Conservation (phyloP, 2,888 invertebrate species). For the Cepaea hortensis region DNA sequence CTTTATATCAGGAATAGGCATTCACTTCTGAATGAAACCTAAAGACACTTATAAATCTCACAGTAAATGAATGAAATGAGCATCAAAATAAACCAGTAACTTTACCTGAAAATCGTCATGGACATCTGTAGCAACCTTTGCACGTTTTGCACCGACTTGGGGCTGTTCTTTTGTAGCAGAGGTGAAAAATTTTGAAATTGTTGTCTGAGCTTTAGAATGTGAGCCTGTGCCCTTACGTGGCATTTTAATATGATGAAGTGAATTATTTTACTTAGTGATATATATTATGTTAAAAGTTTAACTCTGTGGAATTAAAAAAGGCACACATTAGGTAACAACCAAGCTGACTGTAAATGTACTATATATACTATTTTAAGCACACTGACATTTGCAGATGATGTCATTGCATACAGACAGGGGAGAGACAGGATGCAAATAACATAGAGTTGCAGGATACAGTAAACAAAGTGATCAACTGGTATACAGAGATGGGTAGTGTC, state of each 20-base stretch:
- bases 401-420: too few species aligned
- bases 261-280: not conserved
- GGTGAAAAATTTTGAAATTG: conserved; percentile 31
- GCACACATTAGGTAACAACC: not conserved
- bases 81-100: not conserved
- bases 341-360: not conserved
- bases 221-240: conserved; percentile 5
- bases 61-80: not conserved
- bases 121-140: not conserved
- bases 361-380: not conserved
- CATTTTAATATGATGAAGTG: not conserved
- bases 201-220: conserved; percentile 7
- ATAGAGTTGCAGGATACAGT: too few species aligned
- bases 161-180: not conserved
- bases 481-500: too few species aligned
- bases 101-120: conserved; percentile 35
- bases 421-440: too few species aligned
- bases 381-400: too few species aligned
- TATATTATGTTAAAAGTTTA: not conserved
- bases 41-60: too few species aligned
- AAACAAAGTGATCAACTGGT: too few species aligned
- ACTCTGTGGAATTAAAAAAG: not conserved
- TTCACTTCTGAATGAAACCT: too few species aligned
- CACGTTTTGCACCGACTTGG: not conserved
- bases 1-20: too few species aligned